Evolutionary conservation across 2,113 vertebrate species (phyloP), one percentile per base, ranked within the genome.

Genomic region (Calcarius ornatus): DNA sequence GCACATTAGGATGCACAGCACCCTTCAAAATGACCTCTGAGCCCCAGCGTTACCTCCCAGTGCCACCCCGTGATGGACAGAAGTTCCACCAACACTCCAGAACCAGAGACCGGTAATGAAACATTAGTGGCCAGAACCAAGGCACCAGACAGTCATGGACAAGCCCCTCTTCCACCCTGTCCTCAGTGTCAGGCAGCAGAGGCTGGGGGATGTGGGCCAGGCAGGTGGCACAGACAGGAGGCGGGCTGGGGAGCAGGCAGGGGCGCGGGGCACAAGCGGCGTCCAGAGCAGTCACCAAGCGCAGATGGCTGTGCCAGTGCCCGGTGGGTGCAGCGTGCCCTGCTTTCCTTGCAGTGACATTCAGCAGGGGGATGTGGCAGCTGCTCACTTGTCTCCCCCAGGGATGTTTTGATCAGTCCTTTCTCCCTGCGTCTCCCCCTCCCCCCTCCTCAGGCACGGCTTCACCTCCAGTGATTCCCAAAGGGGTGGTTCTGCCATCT

Each of bases 201-300:
- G 25, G 10, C 5, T 0, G 0, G 53, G 13, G 21, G 10, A 10
- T 12, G 37, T 1, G 2, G 27, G 31, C 27, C 43, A 17, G 40
- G 12, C 48, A 35, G 87, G 72, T 23, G 79, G 68, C 45, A 72
- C 1, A 3, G 64, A 30, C 0, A 1, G 45, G 24, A 65, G 40
- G 16, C 0, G 0, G 47, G 68, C 33, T 24, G 27, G 33, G 40
- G 6, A 48, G 51, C 31, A 12, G 53, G 31, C 33, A 60, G 33
- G 40, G 70, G 47, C 42, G 25, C 1, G 2, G 38, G 63, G 15
- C 35, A 37, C 0, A 2, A 54, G 43, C 0, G 0, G 14, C 21
- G 30, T 35, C 78, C 24, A 2, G 61, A 12, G 69, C 2, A 0
- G 60, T 25, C 78, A 51, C 12, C 0, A 7, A 57, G 61, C 0